A percentile compares a stretch with the other conserved stretches of the same genome.
These are phyloP conservation scores for Halcyon badia DNA, from an alignment of 2,797 vertebrate species.

Conservation along the genomic window DNA sequence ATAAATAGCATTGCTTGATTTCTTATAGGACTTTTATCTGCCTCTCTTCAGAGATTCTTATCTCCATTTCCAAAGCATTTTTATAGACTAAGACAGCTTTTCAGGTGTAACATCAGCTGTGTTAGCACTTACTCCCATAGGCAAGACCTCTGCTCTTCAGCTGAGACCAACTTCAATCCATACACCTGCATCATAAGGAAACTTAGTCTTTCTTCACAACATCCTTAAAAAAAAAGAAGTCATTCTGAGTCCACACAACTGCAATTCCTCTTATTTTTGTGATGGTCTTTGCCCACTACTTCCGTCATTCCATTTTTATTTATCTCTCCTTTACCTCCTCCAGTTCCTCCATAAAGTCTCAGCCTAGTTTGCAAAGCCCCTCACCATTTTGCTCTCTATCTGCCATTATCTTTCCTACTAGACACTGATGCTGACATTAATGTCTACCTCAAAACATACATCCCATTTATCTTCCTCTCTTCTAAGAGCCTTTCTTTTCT, in stretches of 20 bases:
- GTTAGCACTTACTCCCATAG: rapidly evolving
- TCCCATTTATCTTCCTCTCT: not conserved
- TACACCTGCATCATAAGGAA: not conserved
- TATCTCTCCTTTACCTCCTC: not conserved
- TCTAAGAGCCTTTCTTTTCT: not conserved
- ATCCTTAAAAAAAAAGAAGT: not conserved
- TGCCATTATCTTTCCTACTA: not conserved
- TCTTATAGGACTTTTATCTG: not conserved
- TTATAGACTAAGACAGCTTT: not conserved
- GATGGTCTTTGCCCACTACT: not conserved
- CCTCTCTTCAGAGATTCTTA: not conserved
- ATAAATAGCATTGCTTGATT: not conserved
- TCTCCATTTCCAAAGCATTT: not conserved
- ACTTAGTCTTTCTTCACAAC: not conserved
- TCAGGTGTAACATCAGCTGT: not conserved
- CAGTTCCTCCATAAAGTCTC: not conserved
- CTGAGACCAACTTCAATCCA: not conserved
- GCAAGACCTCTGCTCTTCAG: not conserved
- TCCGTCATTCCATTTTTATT: not conserved
- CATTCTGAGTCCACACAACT: not conserved
- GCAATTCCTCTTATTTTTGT: not conserved
- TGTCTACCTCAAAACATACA: not conserved
- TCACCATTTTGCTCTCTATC: not conserved
- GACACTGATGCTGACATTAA: not conserved
- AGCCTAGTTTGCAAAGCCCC: not conserved